phyloP scores from a whole-genome alignment of 2,113 vertebrate genomes.

The Bostrychus sinensis region DNA sequence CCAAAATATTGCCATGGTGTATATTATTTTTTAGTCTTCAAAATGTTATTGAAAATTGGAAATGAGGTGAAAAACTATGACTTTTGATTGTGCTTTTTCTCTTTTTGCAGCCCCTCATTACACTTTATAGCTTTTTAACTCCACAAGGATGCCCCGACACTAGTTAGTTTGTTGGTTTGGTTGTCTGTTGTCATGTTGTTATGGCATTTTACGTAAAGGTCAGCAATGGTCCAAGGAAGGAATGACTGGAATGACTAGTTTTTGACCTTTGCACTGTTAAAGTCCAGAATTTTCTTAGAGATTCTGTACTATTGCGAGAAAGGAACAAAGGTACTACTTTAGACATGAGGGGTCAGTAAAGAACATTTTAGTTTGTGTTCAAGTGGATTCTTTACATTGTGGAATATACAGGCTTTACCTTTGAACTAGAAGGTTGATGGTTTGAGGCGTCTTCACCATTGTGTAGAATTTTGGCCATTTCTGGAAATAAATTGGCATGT shows the following conservation, averaged over 20 bases:
- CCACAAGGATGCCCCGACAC: not conserved
- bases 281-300: too few relatives aligned
- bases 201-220: too few relatives aligned
- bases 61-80: too few relatives aligned
- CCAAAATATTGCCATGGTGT: not conserved
- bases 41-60: not conserved
- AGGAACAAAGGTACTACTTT: not conserved
- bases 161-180: not conserved
- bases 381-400: too few relatives aligned
- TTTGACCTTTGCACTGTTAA: not conserved
- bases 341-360: not conserved
- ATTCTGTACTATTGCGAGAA: not conserved
- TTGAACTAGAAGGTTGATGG: too few relatives aligned
- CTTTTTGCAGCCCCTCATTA: too few relatives aligned
- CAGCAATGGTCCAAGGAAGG: too few relatives aligned
- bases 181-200: too few relatives aligned
- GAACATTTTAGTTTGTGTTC: too few relatives aligned
- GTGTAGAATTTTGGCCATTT: not conserved
- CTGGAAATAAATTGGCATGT: not conserved
- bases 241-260: not conserved
- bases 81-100: not conserved
- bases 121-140: not conserved
- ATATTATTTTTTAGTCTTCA: not conserved
- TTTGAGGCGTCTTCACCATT: too few relatives aligned
- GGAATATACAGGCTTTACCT: too few relatives aligned